A percentile compares a stretch with the other conserved stretches of the same genome.
Conservation (phyloP, 1,140 invertebrate species). For the Nautilus pompilius region DNA sequence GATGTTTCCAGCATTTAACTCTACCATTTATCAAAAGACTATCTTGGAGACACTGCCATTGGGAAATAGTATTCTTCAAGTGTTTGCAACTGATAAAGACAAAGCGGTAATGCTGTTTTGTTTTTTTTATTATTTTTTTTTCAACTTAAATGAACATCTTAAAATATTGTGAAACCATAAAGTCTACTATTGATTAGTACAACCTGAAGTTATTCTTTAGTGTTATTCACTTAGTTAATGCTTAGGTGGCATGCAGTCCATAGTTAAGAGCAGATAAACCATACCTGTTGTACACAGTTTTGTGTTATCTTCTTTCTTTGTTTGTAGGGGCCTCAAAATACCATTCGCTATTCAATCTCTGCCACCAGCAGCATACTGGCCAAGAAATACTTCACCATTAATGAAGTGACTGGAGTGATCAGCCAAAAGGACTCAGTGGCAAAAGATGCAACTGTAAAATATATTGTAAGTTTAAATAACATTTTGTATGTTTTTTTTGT, state of each 20-base stretch:
- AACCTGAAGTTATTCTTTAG: no score
- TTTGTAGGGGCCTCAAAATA: conserved; percentile 16
- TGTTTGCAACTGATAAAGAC: conserved; percentile 14
- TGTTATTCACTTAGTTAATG: no score
- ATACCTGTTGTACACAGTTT: neutral
- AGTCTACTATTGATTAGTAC: no score
- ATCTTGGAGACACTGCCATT: conserved; percentile 11
- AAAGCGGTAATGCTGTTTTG: conserved; percentile 6
- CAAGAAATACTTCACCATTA: conserved; percentile 13
- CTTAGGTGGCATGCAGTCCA: no score
- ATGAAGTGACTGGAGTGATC: conserved; percentile 12
- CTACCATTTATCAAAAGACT: neutral
- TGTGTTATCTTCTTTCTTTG: conserved; percentile 1
- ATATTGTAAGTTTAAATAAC: conserved; percentile 15
- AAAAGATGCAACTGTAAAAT: conserved; percentile 7
- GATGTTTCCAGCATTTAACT: conserved; percentile 66
- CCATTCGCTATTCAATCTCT: conserved; percentile 6
- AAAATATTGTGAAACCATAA: no score
- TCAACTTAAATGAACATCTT: no score
- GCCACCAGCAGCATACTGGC: neutral
- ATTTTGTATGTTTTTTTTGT: neutral
- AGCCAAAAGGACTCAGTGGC: conserved; percentile 10
- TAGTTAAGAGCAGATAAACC: no score
- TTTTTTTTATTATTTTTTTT: neutral
- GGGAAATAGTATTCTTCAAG: conserved; percentile 9